phyloP scores from a whole-genome alignment of 37 sponge, comb jelly and placozoan genomes.

The Cliona cf. orientalis region DNA sequence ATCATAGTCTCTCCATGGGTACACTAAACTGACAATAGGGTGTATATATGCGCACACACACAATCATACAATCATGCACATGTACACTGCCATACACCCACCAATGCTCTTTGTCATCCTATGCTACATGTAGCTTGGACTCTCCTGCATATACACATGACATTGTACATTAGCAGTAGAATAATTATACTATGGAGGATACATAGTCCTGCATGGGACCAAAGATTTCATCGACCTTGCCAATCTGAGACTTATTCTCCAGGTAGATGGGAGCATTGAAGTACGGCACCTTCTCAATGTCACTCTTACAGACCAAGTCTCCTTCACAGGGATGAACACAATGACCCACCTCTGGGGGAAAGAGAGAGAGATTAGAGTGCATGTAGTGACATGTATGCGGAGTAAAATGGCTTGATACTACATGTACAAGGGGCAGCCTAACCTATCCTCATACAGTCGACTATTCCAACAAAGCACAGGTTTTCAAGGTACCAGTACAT shows the following conservation, averaged over 20 bases:
- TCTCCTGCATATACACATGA: background rate
- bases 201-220: slow-evolving; percentile 93
- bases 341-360: slow-evolving; percentile 76
- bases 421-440: too few species aligned
- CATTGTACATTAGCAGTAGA: background rate
- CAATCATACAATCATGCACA: too few species aligned
- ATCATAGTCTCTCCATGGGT: too few species aligned
- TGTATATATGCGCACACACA: too few species aligned
- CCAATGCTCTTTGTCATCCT: background rate
- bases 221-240: slow-evolving; percentile 98
- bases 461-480: too few species aligned
- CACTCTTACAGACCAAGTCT: slow-evolving; percentile 90
- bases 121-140: background rate
- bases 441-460: too few species aligned
- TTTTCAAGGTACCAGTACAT: too few species aligned
- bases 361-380: background rate
- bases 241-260: slow-evolving; percentile 98
- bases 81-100: too few species aligned
- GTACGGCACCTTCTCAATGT: slow-evolving; percentile 89
- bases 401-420: too few species aligned
- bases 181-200: slow-evolving; percentile 43
- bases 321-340: slow-evolving; percentile 94
- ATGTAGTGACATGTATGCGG: background rate
- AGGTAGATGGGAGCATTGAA: slow-evolving; percentile 98
- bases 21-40: too few species aligned